Base-by-base conservation (phyloP, 2,113 vertebrate genomes). In the Hypanus sabinus region DNA sequence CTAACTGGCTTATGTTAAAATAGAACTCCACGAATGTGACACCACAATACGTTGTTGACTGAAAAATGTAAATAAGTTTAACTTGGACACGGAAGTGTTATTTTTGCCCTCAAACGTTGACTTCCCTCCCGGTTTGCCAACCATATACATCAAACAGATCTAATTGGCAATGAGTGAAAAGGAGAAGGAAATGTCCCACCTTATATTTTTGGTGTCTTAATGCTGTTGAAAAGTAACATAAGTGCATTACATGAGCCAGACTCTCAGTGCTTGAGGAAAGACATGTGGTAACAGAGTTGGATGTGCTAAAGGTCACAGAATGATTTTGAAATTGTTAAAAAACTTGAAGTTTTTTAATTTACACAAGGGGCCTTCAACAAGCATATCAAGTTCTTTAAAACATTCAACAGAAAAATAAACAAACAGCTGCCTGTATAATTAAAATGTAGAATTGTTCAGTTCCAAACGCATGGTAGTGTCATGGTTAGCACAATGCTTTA, bases 241-340 rank as follows among this genome's bases (percentile, higher is more conserved):
- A 38, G 91, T 93, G 70, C 70, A 22, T 93, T 93, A 93, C 12
- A 38, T 30, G 36, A 73, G 70, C 36, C 91, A 75, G 70, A 71
- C 14, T 93, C 90, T 73, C 70, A 55, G 68, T 73, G 65, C 38
- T 75, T 73, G 91, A 75, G 18, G 38, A 55, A 93, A 93, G 24
- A 70, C 91, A 93, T 16, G 91, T 93, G 68, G 36, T 73, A 73
- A 93, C 91, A 93, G 85, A n/a, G 60, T 90, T 90, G 85, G 60
- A 90, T 73, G 36, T 93, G 70, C 91, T 93, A 55, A 73, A 93
- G 91, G 90, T 93, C 90, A 93, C 33, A 14, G 65, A 93, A 70
- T 93, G 18, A 73, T 93, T 55, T 55, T 75, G 71, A 46, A 46
- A 93, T 75, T 73, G 18, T 24, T 20, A 24, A 46, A 93, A 93